Evolutionary conservation across 2,888 invertebrate genomes (phyloP), one percentile per base, ranked within the genome.

Genomic region (Trissolcus japonicus): DNA sequence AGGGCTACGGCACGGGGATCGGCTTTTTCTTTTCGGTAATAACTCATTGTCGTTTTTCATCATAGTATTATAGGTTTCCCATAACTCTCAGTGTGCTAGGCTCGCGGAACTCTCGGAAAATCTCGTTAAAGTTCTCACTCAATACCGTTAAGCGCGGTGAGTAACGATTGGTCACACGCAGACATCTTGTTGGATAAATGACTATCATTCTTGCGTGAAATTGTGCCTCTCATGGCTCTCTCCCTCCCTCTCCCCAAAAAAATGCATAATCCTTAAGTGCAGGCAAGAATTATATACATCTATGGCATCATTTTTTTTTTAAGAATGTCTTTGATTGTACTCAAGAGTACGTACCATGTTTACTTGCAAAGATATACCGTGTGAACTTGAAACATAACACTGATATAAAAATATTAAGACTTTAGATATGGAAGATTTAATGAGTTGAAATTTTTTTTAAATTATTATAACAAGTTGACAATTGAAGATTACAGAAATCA

Each of bases 41-140:
- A 79, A 79, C 68, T 79, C 76, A 79, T 79, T 79, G 78, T 79
- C 78, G 75, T 79, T 79, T 35, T 76, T 79, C 78, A 79, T 76
- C 76, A 72, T 61, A 19, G 75, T 72, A 71, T 79, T 73, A 79
- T 79, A 75, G 79, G 73, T 79, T 79, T 76, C 79, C 76, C 73
- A 79, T 79, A 75, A 79, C 73, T 76, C 76, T 4, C 68, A 61
- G 68, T 67, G 75, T 65, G 76, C 68, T 79, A 76, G 73, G 72
- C 79, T 76, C 69, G 69, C 79, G 76, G 79, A 79, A 79, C 79
- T 76, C 79, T 73, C 59, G 73, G 76, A 76, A 73, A 79, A 75
- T 79, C 79, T 79, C 79, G 79, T 79, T 79, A 76, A 76, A 73
- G 55, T 79, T 79, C 76, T 76, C 73, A 60, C 69, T 73, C 75